phyloP scores from a whole-genome alignment of 2,888 invertebrate genomes.

The Carpatolechia fugitivella region DNA sequence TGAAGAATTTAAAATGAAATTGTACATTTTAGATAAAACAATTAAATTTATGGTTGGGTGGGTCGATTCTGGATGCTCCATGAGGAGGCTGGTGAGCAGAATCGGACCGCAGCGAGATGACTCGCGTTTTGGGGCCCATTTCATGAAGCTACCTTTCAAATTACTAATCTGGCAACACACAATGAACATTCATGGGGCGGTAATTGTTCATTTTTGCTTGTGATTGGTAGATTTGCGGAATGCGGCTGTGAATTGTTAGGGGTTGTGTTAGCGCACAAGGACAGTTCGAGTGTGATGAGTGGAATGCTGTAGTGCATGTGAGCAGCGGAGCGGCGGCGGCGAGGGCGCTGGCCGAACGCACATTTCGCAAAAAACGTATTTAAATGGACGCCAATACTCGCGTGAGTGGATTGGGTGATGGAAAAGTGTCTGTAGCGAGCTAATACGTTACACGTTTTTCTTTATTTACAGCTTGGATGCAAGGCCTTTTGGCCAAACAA shows the following conservation, averaged over 20 bases:
- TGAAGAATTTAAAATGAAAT: conserved; percentile 22
- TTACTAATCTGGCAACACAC: not conserved
- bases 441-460: too few species aligned
- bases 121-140: conserved; percentile 18
- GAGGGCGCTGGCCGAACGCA: conserved; percentile 13
- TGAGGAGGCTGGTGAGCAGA: not conserved
- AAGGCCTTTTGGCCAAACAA: too few species aligned
- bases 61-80: conserved; percentile 8
- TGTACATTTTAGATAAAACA: conserved; percentile 19
- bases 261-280: conserved; percentile 26
- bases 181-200: not conserved
- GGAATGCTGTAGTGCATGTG: conserved; percentile 19
- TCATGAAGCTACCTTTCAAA: not conserved
- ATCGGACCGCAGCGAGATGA: conserved; percentile 22
- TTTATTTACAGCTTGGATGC: too few species aligned
- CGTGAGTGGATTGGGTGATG: too few species aligned
- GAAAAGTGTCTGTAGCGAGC: too few species aligned
- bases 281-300: conserved; percentile 25
- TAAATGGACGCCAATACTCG: too few species aligned
- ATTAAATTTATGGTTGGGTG: conserved; percentile 12
- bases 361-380: not conserved
- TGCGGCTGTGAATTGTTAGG: conserved; percentile 15
- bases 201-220: not conserved
- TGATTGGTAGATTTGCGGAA: conserved; percentile 8
- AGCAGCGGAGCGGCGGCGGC: conserved; percentile 27